These are phyloP conservation scores for Enteromius paludinosus DNA, from an alignment of 2,797 vertebrate genomes.

Conservation along the genomic window DNA sequence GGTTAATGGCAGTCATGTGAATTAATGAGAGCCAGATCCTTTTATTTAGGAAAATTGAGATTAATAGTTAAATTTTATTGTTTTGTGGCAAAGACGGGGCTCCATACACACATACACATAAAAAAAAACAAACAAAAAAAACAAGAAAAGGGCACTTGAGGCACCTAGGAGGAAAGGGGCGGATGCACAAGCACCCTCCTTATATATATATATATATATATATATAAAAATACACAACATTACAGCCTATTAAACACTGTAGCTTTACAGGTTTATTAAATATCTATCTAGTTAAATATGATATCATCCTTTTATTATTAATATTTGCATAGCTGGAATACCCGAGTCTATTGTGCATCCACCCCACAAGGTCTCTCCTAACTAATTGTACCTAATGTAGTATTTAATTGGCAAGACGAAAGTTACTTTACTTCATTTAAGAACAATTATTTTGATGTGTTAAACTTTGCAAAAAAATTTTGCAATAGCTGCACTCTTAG, in stretches of 20 bases:
- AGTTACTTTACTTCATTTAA: background rate
- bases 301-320: background rate
- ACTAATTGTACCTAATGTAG: background rate
- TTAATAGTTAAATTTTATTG: too few species aligned
- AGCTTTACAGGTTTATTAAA: background rate
- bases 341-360: background rate
- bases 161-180: background rate
- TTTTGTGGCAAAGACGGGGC: too few species aligned
- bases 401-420: background rate
- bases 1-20: too few species aligned
- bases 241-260: background rate
- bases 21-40: too few species aligned
- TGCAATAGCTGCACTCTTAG: constrained; percentile 64
- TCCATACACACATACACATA: too few species aligned
- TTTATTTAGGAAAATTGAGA: too few species aligned
- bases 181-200: too few species aligned
- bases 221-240: background rate
- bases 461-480: constrained; percentile 47
- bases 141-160: background rate
- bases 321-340: background rate
- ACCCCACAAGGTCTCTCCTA: background rate
- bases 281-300: background rate
- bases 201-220: background rate
- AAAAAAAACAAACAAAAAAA: too few species aligned
- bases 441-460: background rate